Evolutionary conservation across 2,797 vertebrate species (phyloP).

Genomic region (Falco berigora): DNA sequence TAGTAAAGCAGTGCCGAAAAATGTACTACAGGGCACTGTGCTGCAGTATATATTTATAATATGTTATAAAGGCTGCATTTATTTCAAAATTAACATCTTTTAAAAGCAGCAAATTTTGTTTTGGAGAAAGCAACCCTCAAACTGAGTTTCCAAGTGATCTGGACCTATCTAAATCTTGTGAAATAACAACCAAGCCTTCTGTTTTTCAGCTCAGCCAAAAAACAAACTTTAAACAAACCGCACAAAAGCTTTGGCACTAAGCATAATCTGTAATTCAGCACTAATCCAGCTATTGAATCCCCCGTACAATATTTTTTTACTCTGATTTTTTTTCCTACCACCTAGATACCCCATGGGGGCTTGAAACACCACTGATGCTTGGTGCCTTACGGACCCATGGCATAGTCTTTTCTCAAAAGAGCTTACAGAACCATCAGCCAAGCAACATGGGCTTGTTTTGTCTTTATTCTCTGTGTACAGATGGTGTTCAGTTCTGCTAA

Average conservation of each 20-base stretch:
- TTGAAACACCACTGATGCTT: not conserved
- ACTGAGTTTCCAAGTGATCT: not conserved
- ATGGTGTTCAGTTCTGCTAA: constrained; percentile 11
- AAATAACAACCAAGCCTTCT: not conserved
- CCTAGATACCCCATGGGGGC: not conserved
- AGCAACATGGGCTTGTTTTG: constrained; percentile 1
- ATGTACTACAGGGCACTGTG: not conserved
- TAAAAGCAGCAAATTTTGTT: not conserved
- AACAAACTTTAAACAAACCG: constrained; percentile 9
- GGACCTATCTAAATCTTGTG: not conserved
- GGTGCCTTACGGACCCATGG: not conserved
- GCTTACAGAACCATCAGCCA: not conserved
- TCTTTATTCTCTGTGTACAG: constrained; percentile 6
- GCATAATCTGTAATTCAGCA: not conserved
- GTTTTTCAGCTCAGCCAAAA: constrained; percentile 2
- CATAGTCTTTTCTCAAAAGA: not conserved
- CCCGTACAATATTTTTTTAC: not conserved
- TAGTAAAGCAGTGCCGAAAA: not conserved
- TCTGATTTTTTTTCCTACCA: constrained; percentile 2
- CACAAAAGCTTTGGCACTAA: not conserved
- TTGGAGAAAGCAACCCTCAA: not conserved
- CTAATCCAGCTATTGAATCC: not conserved
- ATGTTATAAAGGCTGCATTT: not conserved
- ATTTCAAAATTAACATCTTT: not conserved
- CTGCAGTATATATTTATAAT: not conserved